Evolutionary conservation across 2,113 vertebrate genomes (phyloP).

Genomic region (Mastomys natalensis): DNA sequence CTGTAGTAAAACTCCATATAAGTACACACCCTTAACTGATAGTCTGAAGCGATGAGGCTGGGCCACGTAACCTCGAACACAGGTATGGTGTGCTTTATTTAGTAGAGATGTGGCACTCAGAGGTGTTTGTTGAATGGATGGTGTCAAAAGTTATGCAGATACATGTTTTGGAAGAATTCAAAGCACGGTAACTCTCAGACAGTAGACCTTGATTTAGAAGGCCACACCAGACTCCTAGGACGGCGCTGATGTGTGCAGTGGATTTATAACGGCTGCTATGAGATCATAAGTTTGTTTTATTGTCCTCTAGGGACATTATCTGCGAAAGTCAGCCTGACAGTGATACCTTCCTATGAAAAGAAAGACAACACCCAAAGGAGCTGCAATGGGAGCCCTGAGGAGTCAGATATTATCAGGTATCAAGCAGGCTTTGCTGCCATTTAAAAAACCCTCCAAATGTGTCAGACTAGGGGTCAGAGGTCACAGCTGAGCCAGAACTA

Average conservation of each 20-base stretch:
- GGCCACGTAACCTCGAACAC: background rate
- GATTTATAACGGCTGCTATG: background rate
- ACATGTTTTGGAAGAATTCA: background rate
- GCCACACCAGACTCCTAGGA: background rate
- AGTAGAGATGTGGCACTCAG: background rate
- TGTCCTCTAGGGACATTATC: background rate
- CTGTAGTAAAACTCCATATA: background rate
- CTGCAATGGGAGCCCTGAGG: background rate
- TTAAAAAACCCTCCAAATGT: background rate
- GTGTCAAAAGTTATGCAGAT: constrained; percentile 8
- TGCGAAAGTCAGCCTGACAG: constrained; percentile 1
- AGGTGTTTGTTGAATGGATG: background rate
- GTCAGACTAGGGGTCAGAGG: background rate
- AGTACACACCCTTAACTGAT: background rate
- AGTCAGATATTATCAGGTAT: background rate
- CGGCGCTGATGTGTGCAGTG: background rate
- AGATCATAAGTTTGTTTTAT: constrained; percentile 2
- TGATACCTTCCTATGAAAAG: constrained; percentile 37
- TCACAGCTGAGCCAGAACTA: background rate
- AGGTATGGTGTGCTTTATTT: background rate
- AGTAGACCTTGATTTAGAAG: background rate
- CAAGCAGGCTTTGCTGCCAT: background rate
- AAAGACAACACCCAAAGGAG: constrained; percentile 10
- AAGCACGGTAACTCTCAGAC: background rate
- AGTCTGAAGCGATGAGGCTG: background rate